Base-by-base conservation (phyloP, 2,113 vertebrate genomes). In the Otocyon megalotis region DNA sequence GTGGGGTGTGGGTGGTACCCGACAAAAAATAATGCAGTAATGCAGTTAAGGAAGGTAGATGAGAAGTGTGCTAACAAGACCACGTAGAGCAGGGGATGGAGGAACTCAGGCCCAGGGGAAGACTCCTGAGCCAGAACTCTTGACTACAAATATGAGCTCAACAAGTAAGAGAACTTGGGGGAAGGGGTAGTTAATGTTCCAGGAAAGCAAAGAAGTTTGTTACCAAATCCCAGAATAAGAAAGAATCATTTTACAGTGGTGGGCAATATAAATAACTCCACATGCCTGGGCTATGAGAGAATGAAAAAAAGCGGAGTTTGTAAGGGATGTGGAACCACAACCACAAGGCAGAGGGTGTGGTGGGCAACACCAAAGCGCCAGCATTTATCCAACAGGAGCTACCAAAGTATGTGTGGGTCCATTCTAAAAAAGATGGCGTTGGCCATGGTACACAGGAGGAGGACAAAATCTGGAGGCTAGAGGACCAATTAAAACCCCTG, bases 11-110 rank as follows among this genome's bases (percentile, higher is more conserved):
- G 15, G 12, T 48, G 32, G 28, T 4, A 72, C 12, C 5, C 17
- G 12, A 30, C 24, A 43, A 63, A 58, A 72, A 83, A 32, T 32
- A 37, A 72, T 1, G 4, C 14, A 22, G 0, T 9, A 26, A 62
- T 4, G 9, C 0, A 11, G 5, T 8, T 8, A 5, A 19, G 7
- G 43, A 69, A n/a, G 43, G 1, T 0, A 8, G 32, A 56, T 3
- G 8, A 4, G 12, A 2, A 5, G 3, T 13, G 4, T 24, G 62
- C 9, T 13, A 3, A 26, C 4, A 17, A 50, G 79, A 84, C 48
- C 1, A 0, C 0, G 6, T 1, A n/a, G 24, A 10, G 16, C 35
- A 72, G 28, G 14, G 13, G 56, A 28, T 9, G 30, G 2, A 11
- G 3, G n/a, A 11, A 7, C 19, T 72, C 54, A 24, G 28, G 17